Evolutionary conservation across 2,888 invertebrate genomes (phyloP).

Genomic region (Drosophila pegasa): DNA sequence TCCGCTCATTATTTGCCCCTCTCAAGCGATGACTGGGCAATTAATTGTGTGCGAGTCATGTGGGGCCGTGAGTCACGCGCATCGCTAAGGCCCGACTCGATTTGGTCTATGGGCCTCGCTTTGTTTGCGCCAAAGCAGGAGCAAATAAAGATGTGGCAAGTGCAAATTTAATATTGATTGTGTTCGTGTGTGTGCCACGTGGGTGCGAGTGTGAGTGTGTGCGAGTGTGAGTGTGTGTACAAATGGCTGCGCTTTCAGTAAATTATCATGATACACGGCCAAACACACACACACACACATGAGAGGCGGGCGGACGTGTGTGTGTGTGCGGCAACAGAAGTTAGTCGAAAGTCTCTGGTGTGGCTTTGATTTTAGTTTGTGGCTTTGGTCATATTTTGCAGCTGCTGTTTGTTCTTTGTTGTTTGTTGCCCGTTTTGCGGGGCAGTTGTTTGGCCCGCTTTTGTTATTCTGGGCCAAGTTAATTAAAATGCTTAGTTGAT

Average conservation of each 20-base stretch:
- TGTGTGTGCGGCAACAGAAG: constrained; percentile 14
- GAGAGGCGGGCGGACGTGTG: neutral
- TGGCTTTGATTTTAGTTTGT: constrained; percentile 76
- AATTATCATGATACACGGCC: constrained; percentile 71
- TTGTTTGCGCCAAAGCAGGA: constrained; percentile 49
- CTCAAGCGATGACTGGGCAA: constrained; percentile 4
- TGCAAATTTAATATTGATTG: constrained; percentile 78
- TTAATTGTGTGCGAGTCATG: neutral
- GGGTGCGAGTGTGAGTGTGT: constrained; percentile 1
- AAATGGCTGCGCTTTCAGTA: constrained; percentile 76
- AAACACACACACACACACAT: constrained; percentile 9
- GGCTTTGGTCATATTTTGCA: constrained; percentile 73
- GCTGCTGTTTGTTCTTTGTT: constrained; percentile 14
- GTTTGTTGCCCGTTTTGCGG: constrained; percentile 29
- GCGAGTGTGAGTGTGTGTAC: constrained; percentile 36
- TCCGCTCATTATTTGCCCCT: neutral
- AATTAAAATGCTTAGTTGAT: constrained; percentile 76
- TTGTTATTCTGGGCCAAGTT: constrained; percentile 57
- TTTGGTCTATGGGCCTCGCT: constrained; percentile 11
- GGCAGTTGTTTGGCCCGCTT: constrained; percentile 19
- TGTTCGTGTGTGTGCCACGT: constrained; percentile 40
- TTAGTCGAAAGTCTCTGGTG: constrained; percentile 46
- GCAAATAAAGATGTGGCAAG: constrained; percentile 77
- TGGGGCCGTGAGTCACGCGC: neutral
- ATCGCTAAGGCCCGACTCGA: constrained; percentile 1